A percentile compares a stretch with the other conserved stretches of the same genome.
These are phyloP conservation scores for Panulirus ornatus DNA, from an alignment of 1,140 invertebrate species.

Conservation along the genomic window DNA sequence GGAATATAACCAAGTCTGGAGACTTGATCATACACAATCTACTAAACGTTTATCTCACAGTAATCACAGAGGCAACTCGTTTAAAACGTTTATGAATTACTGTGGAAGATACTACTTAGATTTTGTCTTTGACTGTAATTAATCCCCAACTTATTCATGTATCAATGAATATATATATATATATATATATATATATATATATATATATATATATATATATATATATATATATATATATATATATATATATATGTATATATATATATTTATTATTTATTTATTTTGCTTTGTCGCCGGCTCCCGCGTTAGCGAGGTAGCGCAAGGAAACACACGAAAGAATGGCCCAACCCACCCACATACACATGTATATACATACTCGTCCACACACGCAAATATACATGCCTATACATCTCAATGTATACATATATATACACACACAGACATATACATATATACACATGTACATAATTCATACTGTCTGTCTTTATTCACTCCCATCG, in stretches of 20 bases:
- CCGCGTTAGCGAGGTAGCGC: no score
- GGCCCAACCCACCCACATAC: no score
- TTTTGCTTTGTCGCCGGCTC: no score
- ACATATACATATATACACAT: no score
- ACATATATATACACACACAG: conserved; percentile 7
- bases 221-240: not conserved
- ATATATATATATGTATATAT: conserved; percentile 11
- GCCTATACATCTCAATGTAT: no score
- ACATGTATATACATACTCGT: no score
- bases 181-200: not conserved
- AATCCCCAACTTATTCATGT: not conserved
- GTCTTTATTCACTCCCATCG: no score
- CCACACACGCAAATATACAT: no score
- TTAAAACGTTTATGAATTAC: not conserved
- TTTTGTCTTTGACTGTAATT: not conserved
- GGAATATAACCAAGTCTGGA: not conserved
- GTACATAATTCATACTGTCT: no score
- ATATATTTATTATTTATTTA: not conserved
- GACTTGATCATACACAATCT: not conserved
- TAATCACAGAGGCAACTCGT: not conserved
- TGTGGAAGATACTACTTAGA: not conserved
- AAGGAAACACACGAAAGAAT: no score
- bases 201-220: not conserved
- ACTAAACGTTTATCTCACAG: not conserved
- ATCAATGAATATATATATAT: not conserved